Percentiles rank a stretch among this genome's conserved stretches.
phyloP scores from a whole-genome alignment of 2,113 vertebrate genomes.

The Thomomys bottae region DNA sequence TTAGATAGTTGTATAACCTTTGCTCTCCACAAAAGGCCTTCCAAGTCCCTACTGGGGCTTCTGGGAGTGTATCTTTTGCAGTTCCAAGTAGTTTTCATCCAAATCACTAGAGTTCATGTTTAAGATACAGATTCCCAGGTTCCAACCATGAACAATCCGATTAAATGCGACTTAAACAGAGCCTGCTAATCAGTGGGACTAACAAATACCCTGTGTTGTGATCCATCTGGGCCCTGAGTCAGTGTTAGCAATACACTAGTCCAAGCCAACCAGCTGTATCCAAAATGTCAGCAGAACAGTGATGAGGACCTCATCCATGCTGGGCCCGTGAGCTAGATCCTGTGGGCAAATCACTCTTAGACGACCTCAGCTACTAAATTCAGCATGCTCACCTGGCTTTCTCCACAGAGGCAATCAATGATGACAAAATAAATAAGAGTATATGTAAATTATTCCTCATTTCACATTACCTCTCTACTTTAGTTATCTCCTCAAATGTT shows the following conservation, averaged over 20 bases:
- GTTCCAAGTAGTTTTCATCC: background rate
- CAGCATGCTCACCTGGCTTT: background rate
- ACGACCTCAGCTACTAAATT: background rate
- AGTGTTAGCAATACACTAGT: background rate
- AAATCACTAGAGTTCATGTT: background rate
- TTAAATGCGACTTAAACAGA: background rate
- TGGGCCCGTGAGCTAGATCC: background rate
- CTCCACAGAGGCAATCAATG: background rate
- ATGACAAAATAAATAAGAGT: background rate
- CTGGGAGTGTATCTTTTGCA: background rate
- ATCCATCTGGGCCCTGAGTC: background rate
- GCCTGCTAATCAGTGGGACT: background rate
- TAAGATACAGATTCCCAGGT: slow-evolving; percentile 3
- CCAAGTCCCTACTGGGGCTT: background rate
- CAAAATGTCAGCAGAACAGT: background rate
- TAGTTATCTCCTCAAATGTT: background rate
- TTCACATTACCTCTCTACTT: background rate
- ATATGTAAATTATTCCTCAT: background rate
- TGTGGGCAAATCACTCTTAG: background rate
- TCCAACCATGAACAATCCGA: background rate
- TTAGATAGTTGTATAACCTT: background rate
- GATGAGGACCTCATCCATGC: background rate
- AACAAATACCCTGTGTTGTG: background rate
- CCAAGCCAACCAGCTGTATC: background rate
- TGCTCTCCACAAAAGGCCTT: background rate